phyloP scores from a whole-genome alignment of 2,797 vertebrate species.

The Avahi laniger region DNA sequence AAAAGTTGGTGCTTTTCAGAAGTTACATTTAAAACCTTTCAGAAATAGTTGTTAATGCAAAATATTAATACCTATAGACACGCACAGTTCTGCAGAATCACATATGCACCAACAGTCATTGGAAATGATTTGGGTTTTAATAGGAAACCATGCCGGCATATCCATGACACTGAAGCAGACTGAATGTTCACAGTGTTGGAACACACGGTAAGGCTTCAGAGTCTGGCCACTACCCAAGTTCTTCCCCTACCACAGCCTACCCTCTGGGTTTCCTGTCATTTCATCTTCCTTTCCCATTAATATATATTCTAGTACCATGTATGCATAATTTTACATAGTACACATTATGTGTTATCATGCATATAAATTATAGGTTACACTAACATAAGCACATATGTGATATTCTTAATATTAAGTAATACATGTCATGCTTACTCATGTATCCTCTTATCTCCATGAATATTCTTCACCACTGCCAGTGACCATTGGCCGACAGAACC shows the following conservation, averaged over 20 bases:
- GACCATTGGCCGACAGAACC: neutral
- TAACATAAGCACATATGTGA: neutral
- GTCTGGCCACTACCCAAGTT: neutral
- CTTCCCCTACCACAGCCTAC: neutral
- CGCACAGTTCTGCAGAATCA: neutral
- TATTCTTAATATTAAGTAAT: neutral
- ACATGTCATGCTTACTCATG: neutral
- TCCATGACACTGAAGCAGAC: neutral
- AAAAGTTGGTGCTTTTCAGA: constrained; percentile 32
- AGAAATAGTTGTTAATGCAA: neutral
- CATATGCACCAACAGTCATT: neutral
- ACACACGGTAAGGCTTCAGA: neutral
- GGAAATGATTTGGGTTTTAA: neutral
- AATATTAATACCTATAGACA: neutral
- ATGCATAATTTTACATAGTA: neutral
- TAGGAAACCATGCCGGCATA: neutral
- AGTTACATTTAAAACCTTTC: neutral
- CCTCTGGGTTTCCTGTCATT: neutral
- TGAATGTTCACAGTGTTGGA: neutral
- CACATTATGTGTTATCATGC: neutral
- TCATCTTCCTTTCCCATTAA: neutral
- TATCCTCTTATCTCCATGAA: neutral
- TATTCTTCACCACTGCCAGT: neutral
- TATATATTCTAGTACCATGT: neutral
- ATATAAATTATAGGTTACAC: neutral